Conservation (phyloP, 2,113 vertebrate species). For the Laticauda laticaudata region DNA sequence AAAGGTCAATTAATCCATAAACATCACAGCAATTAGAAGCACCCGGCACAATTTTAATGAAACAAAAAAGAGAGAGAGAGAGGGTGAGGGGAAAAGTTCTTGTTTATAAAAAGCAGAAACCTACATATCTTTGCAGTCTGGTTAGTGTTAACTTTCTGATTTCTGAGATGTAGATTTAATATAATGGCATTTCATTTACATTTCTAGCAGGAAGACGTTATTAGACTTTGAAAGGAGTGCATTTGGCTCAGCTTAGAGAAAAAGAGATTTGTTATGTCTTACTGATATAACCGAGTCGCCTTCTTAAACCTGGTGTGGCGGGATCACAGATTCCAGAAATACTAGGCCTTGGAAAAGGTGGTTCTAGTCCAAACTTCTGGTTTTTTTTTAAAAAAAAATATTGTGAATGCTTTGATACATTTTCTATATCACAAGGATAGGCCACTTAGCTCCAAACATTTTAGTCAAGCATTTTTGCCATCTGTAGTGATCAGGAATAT, state of each 20-base stretch:
- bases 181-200: conserved; percentile 16
- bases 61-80: not conserved
- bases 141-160: conserved; percentile 16
- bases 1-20: conserved; percentile 7
- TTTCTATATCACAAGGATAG: not conserved
- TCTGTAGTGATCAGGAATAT: not conserved
- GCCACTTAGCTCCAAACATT: not conserved
- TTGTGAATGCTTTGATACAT: not conserved
- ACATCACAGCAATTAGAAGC: conserved; percentile 14
- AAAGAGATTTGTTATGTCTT: conserved; percentile 15
- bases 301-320: not conserved
- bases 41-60: conserved; percentile 15
- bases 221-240: conserved; percentile 2
- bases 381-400: not conserved
- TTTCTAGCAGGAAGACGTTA: not conserved
- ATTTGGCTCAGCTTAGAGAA: not conserved
- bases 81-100: not conserved
- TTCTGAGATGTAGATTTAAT: conserved; percentile 1
- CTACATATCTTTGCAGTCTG: conserved; percentile 8
- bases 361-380: not conserved
- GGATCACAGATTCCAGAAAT: not conserved
- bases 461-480: not conserved
- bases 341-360: not conserved
- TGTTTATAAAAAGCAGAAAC: conserved; percentile 21
- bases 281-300: not conserved